phyloP scores from a whole-genome alignment of 2,888 invertebrate species.

The Lamellibrachia columna region DNA sequence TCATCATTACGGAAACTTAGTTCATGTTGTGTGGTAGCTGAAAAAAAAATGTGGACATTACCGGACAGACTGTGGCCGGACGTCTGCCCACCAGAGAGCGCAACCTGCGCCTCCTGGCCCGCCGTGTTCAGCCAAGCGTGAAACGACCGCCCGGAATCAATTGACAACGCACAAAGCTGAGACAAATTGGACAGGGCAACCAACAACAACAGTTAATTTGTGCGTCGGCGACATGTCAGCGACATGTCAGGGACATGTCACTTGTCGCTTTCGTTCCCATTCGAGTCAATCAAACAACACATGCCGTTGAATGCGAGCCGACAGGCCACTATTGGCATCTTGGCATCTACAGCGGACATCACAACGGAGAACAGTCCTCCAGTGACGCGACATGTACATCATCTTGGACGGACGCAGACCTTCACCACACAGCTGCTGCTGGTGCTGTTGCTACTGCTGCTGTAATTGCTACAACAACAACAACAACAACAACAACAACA shows the following conservation, averaged over 20 bases:
- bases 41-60: neutral
- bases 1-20: neutral
- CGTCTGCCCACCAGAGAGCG: neutral
- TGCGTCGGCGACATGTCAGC: slow-evolving; percentile 12
- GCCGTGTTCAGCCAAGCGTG: neutral
- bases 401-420: neutral
- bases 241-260: neutral
- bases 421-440: neutral
- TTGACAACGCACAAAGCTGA: slow-evolving; percentile 6
- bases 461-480: neutral
- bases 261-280: neutral
- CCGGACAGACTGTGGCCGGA: slow-evolving; percentile 11
- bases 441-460: neutral
- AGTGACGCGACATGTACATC: neutral
- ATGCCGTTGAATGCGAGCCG: neutral
- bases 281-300: neutral
- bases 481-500: neutral
- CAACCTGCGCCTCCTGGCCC: neutral
- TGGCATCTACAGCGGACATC: slow-evolving; percentile 1
- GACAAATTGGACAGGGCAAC: slow-evolving; percentile 16
- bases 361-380: neutral
- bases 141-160: slow-evolving; percentile 16
- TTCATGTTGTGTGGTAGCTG: neutral
- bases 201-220: slow-evolving; percentile 7
- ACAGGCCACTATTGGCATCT: neutral